Conservation (phyloP, 2,113 vertebrate species). For the Charina bottae region DNA sequence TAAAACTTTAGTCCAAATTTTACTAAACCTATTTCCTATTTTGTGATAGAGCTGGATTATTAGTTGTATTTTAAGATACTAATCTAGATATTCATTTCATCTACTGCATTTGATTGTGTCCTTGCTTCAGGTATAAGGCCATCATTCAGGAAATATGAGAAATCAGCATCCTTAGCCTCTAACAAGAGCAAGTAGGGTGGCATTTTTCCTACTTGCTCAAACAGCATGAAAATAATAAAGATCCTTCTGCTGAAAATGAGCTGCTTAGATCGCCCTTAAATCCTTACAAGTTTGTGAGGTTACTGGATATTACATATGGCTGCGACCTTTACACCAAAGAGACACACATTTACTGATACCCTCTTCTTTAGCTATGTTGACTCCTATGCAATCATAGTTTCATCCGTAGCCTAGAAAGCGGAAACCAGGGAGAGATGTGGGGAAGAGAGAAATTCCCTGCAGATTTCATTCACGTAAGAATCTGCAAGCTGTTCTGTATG, state of each 20-base stretch:
- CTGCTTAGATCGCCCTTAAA: conserved; percentile 9
- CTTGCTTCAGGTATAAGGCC: conserved; percentile 50
- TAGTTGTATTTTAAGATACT: not conserved
- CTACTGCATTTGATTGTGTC: not conserved
- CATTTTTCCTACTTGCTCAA: conserved; percentile 35
- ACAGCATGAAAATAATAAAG: conserved; percentile 20
- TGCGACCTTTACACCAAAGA: not conserved
- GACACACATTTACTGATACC: conserved; percentile 17
- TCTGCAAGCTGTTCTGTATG: conserved; percentile 69
- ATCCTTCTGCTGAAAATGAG: conserved; percentile 29
- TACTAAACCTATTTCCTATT: not conserved
- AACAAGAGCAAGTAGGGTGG: conserved; percentile 6
- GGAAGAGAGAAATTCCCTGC: conserved; percentile 41
- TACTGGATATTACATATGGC: not conserved
- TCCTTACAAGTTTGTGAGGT: not conserved
- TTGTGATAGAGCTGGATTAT: not conserved
- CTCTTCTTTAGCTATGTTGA: not conserved
- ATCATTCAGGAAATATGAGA: conserved; percentile 5
- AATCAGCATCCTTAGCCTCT: conserved; percentile 17
- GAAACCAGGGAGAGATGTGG: not conserved
- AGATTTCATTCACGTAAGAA: conserved; percentile 72
- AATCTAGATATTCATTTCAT: not conserved
- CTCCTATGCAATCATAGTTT: not conserved
- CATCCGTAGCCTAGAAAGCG: not conserved
- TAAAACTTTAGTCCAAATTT: not conserved